A percentile compares a stretch with the other conserved stretches of the same genome.
Conservation (phyloP, 2,888 invertebrate genomes). For the Cantharis lateralis region DNA sequence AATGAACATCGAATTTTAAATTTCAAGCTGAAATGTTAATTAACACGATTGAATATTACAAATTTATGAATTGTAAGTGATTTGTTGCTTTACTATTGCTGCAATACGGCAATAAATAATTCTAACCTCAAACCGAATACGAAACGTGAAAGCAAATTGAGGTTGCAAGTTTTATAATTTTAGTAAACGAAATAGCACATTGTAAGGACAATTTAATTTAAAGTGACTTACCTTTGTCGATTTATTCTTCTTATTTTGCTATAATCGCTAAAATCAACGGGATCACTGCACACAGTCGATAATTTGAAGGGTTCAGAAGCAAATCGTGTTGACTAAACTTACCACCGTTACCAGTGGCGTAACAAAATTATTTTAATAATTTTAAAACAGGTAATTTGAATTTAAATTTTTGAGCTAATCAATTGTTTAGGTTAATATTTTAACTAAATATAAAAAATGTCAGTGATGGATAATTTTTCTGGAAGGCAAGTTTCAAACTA, state of each 20-base stretch:
- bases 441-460: too few species aligned
- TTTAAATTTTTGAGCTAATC: too few species aligned
- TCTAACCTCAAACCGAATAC: conserved; percentile 1
- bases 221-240: neutral
- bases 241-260: neutral
- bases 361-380: too few species aligned
- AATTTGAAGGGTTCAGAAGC: neutral
- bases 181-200: neutral
- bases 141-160: neutral
- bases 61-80: neutral
- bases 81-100: neutral
- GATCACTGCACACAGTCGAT: neutral
- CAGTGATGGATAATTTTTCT: too few species aligned
- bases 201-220: neutral
- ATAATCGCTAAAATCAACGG: neutral
- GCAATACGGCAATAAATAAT: neutral
- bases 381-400: too few species aligned
- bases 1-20: too few species aligned
- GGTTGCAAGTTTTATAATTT: neutral
- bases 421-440: too few species aligned
- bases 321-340: neutral
- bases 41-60: neutral
- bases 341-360: neutral
- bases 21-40: neutral
- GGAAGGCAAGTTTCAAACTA: too few species aligned